Percentiles rank a stretch among this genome's conserved stretches.
Conservation (phyloP, 2,797 vertebrate species). For the Heliangelus exortis region DNA sequence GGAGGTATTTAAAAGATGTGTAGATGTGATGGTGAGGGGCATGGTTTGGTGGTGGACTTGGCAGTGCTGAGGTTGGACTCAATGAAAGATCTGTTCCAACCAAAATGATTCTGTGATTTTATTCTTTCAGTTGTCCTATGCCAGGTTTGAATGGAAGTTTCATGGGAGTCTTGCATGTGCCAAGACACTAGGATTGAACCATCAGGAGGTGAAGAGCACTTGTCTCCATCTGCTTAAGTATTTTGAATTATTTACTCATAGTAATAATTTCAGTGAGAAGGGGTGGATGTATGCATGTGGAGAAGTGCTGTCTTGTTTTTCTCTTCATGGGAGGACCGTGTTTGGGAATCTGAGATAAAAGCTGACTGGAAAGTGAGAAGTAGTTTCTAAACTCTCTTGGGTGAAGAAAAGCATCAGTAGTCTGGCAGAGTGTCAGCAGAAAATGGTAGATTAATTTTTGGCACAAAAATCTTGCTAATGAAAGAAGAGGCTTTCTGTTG, state of each 20-base stretch:
- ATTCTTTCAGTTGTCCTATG: background rate
- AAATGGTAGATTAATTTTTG: constrained; percentile 59
- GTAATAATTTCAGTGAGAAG: background rate
- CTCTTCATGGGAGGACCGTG: background rate
- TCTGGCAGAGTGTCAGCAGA: constrained; percentile 57
- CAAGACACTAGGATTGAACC: background rate
- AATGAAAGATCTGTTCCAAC: background rate
- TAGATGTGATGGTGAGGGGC: background rate
- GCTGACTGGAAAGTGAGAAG: constrained; percentile 46
- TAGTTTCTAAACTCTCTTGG: constrained; percentile 60
- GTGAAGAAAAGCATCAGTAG: background rate
- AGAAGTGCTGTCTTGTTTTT: background rate
- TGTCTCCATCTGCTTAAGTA: background rate
- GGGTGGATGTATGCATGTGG: background rate
- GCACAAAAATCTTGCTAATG: background rate
- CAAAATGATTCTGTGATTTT: background rate
- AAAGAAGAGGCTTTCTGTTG: background rate
- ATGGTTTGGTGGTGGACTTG: background rate
- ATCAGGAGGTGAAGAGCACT: background rate
- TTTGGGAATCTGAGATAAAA: background rate
- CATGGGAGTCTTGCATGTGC: background rate
- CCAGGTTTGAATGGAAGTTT: background rate
- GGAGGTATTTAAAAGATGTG: background rate
- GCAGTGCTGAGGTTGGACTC: background rate
- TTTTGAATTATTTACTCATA: background rate